Conservation (phyloP, 2,797 vertebrate genomes). For the Sebastes steindachneri region DNA sequence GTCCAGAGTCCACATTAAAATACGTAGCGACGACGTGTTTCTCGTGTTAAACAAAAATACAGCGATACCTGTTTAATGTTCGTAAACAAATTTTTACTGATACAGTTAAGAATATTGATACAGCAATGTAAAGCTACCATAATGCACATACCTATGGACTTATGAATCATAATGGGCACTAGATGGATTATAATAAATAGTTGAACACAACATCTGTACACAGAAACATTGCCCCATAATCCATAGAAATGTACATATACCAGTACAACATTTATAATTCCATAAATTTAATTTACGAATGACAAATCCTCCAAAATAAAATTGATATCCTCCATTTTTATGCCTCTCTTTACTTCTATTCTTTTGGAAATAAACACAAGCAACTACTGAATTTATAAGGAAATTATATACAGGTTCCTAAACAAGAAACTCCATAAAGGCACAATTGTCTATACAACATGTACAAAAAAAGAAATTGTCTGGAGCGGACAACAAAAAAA, state of each 20-base stretch:
- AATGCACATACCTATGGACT: conserved; percentile 92
- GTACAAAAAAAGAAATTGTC: conserved; percentile 90
- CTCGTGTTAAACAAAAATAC: conserved; percentile 8
- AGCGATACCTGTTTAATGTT: conserved; percentile 73
- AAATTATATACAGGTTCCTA: conserved; percentile 95
- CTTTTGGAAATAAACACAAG: conserved; percentile 89
- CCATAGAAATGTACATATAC: conserved; percentile 98
- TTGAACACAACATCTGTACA: conserved; percentile 99
- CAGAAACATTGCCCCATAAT: conserved; percentile 91
- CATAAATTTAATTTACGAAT: conserved; percentile 83
- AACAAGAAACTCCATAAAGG: conserved; percentile 97
- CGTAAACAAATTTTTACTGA: conserved; percentile 99
- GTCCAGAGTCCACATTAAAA: background rate
- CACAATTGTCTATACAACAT: conserved; percentile 99
- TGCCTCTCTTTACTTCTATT: conserved; percentile 62
- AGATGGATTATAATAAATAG: conserved; percentile 99
- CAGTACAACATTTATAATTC: conserved; percentile 95
- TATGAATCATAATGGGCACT: conserved; percentile 91
- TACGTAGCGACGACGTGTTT: background rate
- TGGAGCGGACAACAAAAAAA: conserved; percentile 81
- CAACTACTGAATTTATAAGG: conserved; percentile 91
- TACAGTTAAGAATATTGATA: conserved; percentile 96
- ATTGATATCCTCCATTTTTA: conserved; percentile 68
- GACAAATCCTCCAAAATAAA: conserved; percentile 87
- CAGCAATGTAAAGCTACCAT: conserved; percentile 95